Percentiles rank a stretch among this genome's conserved stretches.
phyloP scores from a whole-genome alignment of 2,113 vertebrate genomes.

The Butastur rufipennis region DNA sequence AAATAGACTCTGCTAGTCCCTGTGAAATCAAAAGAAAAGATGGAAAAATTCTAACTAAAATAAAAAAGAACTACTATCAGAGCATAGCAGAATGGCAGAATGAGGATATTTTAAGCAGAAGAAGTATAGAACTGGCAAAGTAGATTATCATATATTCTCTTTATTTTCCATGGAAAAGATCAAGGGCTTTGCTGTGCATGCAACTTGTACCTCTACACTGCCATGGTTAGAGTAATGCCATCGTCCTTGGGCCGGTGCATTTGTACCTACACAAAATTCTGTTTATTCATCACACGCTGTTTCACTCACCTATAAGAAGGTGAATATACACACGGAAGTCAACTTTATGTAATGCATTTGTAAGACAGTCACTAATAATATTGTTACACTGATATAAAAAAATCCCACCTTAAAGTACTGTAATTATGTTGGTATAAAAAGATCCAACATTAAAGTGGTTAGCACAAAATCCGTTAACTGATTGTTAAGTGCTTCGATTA shows the following conservation, averaged over 20 bases:
- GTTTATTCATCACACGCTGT: not conserved
- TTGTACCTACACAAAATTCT: not conserved
- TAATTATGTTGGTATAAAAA: not conserved
- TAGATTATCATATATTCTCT: not conserved
- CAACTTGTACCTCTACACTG: not conserved
- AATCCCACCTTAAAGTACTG: rapidly evolving
- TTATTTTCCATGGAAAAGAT: not conserved
- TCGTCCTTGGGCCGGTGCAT: not conserved
- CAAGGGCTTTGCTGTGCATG: not conserved
- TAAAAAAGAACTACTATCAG: not conserved
- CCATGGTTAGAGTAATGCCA: not conserved
- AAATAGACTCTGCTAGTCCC: not conserved
- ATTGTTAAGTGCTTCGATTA: not conserved
- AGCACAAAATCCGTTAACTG: not conserved
- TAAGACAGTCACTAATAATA: not conserved
- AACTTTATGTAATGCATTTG: not conserved
- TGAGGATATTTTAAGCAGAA: not conserved
- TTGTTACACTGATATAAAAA: not conserved
- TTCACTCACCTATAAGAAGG: not conserved
- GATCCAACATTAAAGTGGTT: not conserved
- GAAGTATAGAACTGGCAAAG: not conserved
- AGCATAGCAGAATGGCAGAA: not conserved
- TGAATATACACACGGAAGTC: not conserved
- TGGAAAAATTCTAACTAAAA: not conserved
- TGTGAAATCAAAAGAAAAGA: not conserved